phyloP scores from a whole-genome alignment of 2,113 vertebrate species.

The Phyllostomus hastatus region DNA sequence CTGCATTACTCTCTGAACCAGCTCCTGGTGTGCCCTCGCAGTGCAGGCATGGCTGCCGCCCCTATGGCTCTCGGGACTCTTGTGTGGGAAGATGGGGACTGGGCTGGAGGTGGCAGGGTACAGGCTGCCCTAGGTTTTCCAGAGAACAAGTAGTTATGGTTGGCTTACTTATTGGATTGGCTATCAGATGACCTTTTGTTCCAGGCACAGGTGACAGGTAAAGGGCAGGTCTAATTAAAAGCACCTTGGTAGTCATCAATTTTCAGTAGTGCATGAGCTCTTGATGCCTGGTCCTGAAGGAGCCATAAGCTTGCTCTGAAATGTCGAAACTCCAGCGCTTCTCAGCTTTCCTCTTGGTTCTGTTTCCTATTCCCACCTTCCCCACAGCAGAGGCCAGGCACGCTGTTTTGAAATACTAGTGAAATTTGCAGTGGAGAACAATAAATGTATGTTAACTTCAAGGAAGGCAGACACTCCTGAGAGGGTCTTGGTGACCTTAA shows the following conservation, averaged over 20 bases:
- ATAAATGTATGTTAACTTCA: constrained; percentile 64
- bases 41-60: rapidly evolving
- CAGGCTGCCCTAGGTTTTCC: background rate
- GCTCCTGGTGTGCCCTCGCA: rapidly evolving
- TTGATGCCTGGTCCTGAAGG: constrained; percentile 37
- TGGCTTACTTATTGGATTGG: background rate
- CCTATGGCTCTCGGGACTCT: background rate
- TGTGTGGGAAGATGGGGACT: background rate
- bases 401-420: constrained; percentile 61
- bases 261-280: constrained; percentile 35
- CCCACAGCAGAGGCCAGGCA: constrained; percentile 70
- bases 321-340: constrained; percentile 55
- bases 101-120: background rate
- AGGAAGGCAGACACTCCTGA: constrained; percentile 69
- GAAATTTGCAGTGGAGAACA: constrained; percentile 61
- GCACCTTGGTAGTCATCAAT: background rate
- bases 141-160: background rate
- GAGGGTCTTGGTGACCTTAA: constrained; percentile 71
- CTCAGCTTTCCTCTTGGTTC: constrained; percentile 46
- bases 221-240: constrained; percentile 51
- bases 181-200: background rate
- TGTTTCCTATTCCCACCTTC: constrained; percentile 56
- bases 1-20: background rate
- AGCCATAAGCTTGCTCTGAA: constrained; percentile 13
- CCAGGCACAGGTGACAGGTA: background rate